These are phyloP conservation scores for Elysia crispata DNA, from an alignment of 2,888 invertebrate species.

Conservation along the genomic window DNA sequence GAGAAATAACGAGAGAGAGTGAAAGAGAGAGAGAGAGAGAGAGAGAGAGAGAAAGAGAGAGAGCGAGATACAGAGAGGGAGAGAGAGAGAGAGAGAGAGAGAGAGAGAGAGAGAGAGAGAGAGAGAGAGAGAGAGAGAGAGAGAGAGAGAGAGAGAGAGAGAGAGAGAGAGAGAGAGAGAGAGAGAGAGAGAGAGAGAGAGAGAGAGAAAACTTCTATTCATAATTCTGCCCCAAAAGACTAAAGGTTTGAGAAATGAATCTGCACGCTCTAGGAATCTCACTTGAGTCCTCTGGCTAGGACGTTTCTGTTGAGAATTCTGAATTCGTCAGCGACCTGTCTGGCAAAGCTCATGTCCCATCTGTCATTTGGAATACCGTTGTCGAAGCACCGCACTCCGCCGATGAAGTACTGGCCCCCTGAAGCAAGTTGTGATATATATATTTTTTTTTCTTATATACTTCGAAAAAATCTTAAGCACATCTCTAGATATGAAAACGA, in stretches of 20 bases:
- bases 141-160: neutral
- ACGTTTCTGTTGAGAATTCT: neutral
- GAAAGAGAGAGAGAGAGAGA: neutral
- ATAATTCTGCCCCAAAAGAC: no score
- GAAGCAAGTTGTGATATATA: no score
- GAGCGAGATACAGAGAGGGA: no score
- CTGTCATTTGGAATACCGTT: no score
- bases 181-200: neutral
- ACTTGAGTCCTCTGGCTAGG: neutral
- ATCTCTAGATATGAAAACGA: no score
- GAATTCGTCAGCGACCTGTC: constrained; percentile 85
- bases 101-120: neutral
- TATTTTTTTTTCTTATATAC: no score
- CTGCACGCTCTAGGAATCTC: no score
- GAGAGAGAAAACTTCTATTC: no score
- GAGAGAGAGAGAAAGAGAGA: neutral
- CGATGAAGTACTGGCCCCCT: no score
- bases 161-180: constrained; percentile 1
- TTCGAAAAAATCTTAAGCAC: no score
- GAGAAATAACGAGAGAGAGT: constrained; percentile 1
- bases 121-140: no score
- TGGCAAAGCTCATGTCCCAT: constrained; percentile 72
- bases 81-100: constrained; percentile 1
- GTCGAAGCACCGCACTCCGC: neutral
- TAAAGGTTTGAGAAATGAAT: no score